Evolutionary conservation across 2,797 vertebrate species (phyloP).

Genomic region (Clarias laeviceps): DNA sequence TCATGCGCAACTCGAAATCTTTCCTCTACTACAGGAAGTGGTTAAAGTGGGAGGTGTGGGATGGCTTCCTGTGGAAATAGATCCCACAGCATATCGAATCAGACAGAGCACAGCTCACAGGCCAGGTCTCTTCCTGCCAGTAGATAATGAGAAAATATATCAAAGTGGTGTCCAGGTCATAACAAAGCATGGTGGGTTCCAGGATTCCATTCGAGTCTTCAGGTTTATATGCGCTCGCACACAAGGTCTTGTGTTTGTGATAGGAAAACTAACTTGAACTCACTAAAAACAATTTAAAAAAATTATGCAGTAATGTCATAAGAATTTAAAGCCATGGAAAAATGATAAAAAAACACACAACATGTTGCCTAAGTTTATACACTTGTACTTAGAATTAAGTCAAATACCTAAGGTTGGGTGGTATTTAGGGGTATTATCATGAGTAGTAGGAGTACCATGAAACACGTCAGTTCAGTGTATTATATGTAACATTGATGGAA

Average conservation of each 20-base stretch:
- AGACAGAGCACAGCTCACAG: constrained; percentile 9
- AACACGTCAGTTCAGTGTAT: background rate
- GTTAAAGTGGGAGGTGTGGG: constrained; percentile 48
- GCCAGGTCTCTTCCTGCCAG: constrained; percentile 7
- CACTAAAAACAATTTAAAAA: too few species aligned
- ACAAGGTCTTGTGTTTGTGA: background rate
- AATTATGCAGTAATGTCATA: background rate
- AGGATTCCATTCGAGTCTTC: background rate
- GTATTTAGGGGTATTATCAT: background rate
- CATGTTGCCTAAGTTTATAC: background rate
- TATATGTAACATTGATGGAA: background rate
- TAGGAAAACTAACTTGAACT: background rate
- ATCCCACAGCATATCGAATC: constrained; percentile 44
- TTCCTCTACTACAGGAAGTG: constrained; percentile 54
- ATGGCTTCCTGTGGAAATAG: constrained; percentile 56
- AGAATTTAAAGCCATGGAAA: background rate
- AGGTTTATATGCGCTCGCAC: background rate
- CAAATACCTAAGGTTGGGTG: background rate
- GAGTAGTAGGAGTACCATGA: background rate
- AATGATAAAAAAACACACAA: background rate
- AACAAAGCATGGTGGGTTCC: background rate
- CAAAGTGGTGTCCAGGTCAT: background rate
- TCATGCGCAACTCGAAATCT: constrained; percentile 43
- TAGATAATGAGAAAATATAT: constrained; percentile 5
- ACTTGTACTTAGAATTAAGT: background rate